Conservation (phyloP, 23 tunicate genomes). For the Trididemnum miniatum region DNA sequence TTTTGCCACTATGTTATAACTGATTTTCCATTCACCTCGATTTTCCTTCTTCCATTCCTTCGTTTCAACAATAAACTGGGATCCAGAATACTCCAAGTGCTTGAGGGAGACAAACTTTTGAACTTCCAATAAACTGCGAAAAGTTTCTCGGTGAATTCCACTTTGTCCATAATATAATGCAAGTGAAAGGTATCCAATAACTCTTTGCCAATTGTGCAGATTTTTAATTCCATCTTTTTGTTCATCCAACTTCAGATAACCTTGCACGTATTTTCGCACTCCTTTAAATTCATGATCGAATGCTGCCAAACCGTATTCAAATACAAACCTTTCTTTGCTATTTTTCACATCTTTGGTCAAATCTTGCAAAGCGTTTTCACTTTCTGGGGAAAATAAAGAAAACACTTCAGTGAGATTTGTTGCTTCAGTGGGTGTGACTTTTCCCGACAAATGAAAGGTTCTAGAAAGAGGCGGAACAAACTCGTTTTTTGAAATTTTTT, state of each 20-base stretch:
- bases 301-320: constrained; percentile 61
- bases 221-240: neutral
- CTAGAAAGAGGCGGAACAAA: neutral
- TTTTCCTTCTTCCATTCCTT: neutral
- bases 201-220: constrained; percentile 51
- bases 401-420: neutral
- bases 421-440: constrained; percentile 5
- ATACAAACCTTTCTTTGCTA: neutral
- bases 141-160: constrained; percentile 21
- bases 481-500: neutral
- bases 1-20: constrained; percentile 51
- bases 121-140: constrained; percentile 9
- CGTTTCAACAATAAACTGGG: constrained; percentile 40
- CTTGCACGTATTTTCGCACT: constrained; percentile 49
- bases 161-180: constrained; percentile 58
- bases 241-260: constrained; percentile 17
- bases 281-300: constrained; percentile 55
- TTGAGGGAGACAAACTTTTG: constrained; percentile 10
- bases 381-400: constrained; percentile 24
- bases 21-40: constrained; percentile 46
- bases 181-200: constrained; percentile 50
- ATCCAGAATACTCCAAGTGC: constrained; percentile 36
- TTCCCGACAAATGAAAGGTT: constrained; percentile 8
- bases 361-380: neutral
- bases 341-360: constrained; percentile 21